Evolutionary conservation across 2,888 invertebrate genomes (phyloP).

Genomic region (Perizoma flavofasciatum): DNA sequence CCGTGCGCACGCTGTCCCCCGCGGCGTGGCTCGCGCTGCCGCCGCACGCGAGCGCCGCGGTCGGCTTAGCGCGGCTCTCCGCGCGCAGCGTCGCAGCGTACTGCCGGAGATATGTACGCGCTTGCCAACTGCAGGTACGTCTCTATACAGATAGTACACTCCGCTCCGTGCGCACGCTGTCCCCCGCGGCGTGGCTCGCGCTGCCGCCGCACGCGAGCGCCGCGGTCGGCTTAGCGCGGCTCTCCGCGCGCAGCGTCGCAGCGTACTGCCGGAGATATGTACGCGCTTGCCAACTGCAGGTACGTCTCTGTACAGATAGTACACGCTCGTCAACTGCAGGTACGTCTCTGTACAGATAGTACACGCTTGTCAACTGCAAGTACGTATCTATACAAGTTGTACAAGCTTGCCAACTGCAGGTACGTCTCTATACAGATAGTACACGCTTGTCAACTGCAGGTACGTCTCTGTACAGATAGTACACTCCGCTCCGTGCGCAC

Average conservation of each 20-base stretch:
- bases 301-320: slow-evolving; percentile 86
- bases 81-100: slow-evolving; percentile 90
- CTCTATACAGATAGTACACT: no score
- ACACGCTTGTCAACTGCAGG: slow-evolving; percentile 84
- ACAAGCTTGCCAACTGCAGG: slow-evolving; percentile 84
- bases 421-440: slow-evolving; percentile 86
- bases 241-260: slow-evolving; percentile 88
- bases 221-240: slow-evolving; percentile 70
- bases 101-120: slow-evolving; percentile 89
- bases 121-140: slow-evolving; percentile 84
- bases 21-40: slow-evolving; percentile 93
- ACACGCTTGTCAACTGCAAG: slow-evolving; percentile 84
- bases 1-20: slow-evolving; percentile 91
- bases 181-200: slow-evolving; percentile 93
- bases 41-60: slow-evolving; percentile 49
- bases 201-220: slow-evolving; percentile 76
- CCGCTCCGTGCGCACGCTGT: slow-evolving; percentile 90
- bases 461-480: slow-evolving; percentile 42
- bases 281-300: slow-evolving; percentile 84
- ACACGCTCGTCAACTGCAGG: slow-evolving; percentile 84
- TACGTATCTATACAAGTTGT: slow-evolving; percentile 71
- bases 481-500: slow-evolving; percentile 90
- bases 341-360: slow-evolving; percentile 86
- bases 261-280: slow-evolving; percentile 91
- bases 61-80: slow-evolving; percentile 81